Evolutionary conservation across 2,113 vertebrate species (phyloP).

Genomic region (Murina feae): DNA sequence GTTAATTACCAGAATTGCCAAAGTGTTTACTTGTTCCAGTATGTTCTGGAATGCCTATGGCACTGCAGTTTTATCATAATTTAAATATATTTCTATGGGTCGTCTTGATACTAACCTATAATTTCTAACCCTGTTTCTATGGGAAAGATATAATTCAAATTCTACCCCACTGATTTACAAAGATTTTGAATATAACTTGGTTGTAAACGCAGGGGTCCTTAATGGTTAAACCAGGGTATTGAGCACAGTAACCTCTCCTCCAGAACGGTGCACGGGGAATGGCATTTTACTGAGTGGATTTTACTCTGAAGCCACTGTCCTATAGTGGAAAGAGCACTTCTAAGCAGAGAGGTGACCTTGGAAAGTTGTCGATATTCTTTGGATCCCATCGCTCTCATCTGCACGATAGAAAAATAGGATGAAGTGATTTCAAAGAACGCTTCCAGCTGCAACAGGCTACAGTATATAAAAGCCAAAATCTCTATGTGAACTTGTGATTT

Average conservation of each 20-base stretch:
- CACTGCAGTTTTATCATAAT: neutral
- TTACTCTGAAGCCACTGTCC: neutral
- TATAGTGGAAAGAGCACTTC: neutral
- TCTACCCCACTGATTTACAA: neutral
- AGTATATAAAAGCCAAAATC: neutral
- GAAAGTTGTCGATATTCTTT: neutral
- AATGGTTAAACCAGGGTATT: neutral
- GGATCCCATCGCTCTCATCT: neutral
- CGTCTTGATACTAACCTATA: neutral
- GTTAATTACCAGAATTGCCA: neutral
- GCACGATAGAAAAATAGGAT: neutral
- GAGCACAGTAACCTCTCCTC: neutral
- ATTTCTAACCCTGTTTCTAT: neutral
- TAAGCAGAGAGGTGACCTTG: neutral
- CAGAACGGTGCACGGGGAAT: neutral
- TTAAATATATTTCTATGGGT: neutral
- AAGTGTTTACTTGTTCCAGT: neutral
- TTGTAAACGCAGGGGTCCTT: neutral
- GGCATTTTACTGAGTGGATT: neutral
- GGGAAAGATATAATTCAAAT: neutral
- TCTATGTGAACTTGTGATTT: conserved; percentile 7
- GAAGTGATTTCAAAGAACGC: neutral
- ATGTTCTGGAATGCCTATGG: neutral
- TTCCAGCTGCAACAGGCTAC: neutral
- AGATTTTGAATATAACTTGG: neutral